Evolutionary conservation across 2,113 vertebrate species (phyloP).

Genomic region (Odocoileus virginianus): DNA sequence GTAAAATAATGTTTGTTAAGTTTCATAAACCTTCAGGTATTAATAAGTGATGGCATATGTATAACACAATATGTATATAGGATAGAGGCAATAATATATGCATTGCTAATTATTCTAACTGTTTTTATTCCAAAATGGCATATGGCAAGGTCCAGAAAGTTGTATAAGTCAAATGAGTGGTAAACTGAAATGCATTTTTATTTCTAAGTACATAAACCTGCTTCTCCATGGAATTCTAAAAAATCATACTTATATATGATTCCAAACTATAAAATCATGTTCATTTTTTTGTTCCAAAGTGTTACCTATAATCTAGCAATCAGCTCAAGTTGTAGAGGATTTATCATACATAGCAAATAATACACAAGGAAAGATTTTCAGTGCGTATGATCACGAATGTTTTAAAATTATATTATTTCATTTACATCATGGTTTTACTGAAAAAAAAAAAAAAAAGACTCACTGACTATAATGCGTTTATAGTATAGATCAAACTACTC

Average conservation of each 20-base stretch:
- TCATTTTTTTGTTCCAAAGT: background rate
- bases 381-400: background rate
- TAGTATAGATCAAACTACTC: background rate
- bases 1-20: background rate
- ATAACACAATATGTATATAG: background rate
- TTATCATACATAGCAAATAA: background rate
- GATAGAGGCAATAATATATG: background rate
- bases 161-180: background rate
- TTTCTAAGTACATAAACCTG: background rate
- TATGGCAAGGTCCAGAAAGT: background rate
- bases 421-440: background rate
- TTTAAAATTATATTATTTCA: background rate
- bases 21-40: background rate
- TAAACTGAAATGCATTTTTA: background rate
- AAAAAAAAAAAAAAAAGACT: background rate
- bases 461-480: background rate
- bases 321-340: background rate
- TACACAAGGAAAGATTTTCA: background rate
- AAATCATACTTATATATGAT: background rate
- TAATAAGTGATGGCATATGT: background rate
- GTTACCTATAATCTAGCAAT: background rate
- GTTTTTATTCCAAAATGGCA: background rate
- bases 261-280: background rate
- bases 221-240: background rate
- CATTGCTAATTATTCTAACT: background rate